A percentile compares a stretch with the other conserved stretches of the same genome.
phyloP scores from a whole-genome alignment of 2,113 vertebrate genomes.

The Actenoides hombroni region DNA sequence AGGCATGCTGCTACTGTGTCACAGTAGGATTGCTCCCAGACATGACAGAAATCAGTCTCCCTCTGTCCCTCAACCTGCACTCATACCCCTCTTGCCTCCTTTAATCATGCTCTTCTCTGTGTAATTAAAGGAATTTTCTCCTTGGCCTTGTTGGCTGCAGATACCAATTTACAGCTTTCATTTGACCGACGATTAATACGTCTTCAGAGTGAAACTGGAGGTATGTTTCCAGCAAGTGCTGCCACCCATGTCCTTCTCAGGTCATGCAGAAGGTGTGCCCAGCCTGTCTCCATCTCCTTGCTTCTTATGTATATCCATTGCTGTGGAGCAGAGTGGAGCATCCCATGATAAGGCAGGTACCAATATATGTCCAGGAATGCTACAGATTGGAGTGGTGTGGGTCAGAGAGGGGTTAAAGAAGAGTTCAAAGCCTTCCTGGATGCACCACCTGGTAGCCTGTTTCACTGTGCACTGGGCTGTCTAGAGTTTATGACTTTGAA shows the following conservation, averaged over 20 bases:
- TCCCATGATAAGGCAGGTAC: neutral
- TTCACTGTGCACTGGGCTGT: neutral
- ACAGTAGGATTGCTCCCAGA: neutral
- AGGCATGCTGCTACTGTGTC: neutral
- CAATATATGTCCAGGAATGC: neutral
- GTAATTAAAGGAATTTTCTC: neutral
- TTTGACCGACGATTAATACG: rapidly evolving
- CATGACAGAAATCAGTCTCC: neutral
- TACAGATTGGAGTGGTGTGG: neutral
- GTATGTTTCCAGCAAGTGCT: neutral
- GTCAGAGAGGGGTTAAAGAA: neutral
- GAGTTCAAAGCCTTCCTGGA: neutral
- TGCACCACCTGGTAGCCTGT: neutral
- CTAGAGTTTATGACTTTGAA: neutral
- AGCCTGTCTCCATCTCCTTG: neutral
- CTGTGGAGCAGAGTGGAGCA: neutral
- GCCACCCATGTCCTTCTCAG: neutral
- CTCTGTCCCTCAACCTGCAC: neutral
- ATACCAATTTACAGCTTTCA: neutral
- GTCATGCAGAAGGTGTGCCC: neutral
- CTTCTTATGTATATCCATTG: neutral
- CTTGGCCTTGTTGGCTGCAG: neutral
- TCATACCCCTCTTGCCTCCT: neutral
- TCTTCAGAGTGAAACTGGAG: neutral
- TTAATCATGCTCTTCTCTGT: neutral